Evolutionary conservation across 2,888 invertebrate species (phyloP).

Genomic region (Trachelus tabidus): DNA sequence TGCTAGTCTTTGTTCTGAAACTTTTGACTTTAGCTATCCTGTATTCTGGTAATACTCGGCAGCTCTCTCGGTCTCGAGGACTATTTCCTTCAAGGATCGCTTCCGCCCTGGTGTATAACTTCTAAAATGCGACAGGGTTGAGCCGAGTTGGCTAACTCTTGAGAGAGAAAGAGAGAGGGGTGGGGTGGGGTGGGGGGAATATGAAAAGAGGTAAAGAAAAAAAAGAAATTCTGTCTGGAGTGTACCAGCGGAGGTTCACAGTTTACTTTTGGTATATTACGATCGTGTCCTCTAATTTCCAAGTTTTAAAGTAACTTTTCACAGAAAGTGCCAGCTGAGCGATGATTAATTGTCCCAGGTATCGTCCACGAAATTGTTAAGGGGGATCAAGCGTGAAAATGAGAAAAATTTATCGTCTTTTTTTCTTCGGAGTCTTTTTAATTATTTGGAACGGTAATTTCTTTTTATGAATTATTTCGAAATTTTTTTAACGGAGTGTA

Average conservation of each 20-base stretch:
- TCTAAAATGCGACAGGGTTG: not conserved
- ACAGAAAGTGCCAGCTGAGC: not conserved
- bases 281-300: not conserved
- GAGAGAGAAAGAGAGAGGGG: not conserved
- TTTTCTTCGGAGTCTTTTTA: not conserved
- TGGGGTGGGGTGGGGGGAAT: not conserved
- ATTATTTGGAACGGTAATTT: not conserved
- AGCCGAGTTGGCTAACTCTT: not conserved
- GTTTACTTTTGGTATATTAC: not conserved
- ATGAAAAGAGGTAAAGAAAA: not conserved
- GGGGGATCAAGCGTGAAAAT: not conserved
- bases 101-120: conserved; percentile 24
- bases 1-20: conserved; percentile 24
- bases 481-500: not conserved
- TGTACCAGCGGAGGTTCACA: not conserved
- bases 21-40: conserved; percentile 28
- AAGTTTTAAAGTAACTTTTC: not conserved
- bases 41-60: conserved; percentile 36
- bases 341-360: not conserved
- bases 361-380: not conserved
- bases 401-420: not conserved
- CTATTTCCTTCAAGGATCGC: conserved; percentile 30
- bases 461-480: not conserved
- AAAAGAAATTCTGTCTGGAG: not conserved
- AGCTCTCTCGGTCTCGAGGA: conserved; percentile 19